Conservation (phyloP, 2,113 vertebrate genomes). For the Canis aureus region DNA sequence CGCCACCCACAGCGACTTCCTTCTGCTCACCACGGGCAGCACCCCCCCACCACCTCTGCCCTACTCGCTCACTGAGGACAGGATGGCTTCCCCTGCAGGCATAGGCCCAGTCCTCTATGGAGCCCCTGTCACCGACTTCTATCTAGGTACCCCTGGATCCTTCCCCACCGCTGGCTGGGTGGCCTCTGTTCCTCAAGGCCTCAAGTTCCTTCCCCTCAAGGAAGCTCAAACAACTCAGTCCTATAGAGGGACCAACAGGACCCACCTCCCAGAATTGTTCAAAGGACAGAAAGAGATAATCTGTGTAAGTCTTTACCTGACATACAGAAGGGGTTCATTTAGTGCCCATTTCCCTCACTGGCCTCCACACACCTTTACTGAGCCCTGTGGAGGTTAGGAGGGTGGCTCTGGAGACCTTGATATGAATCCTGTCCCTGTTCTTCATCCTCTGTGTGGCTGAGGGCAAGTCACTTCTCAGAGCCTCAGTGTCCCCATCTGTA, state of each 20-base stretch:
- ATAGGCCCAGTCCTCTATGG: neutral
- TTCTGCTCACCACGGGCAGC: constrained; percentile 69
- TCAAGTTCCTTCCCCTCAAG: neutral
- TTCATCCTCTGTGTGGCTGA: neutral
- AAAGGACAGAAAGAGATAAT: neutral
- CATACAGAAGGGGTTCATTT: neutral
- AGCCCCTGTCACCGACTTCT: neutral
- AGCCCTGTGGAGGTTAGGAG: neutral
- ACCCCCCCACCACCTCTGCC: neutral
- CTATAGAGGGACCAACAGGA: rapidly evolving
- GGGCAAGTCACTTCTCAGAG: neutral
- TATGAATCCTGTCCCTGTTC: neutral
- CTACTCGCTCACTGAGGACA: neutral
- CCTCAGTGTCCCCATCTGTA: neutral
- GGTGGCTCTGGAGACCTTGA: neutral
- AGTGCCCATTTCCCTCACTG: rapidly evolving
- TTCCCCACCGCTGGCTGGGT: neutral
- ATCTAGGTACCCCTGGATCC: neutral
- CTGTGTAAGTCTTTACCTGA: neutral
- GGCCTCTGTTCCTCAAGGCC: neutral
- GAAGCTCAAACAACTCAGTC: neutral
- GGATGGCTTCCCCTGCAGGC: constrained; percentile 2
- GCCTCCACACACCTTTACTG: neutral
- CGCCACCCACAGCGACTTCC: constrained; percentile 81
- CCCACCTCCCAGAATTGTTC: neutral